Base-by-base conservation (phyloP, 1,140 invertebrate genomes). In the Luehdorfia chinensis region DNA sequence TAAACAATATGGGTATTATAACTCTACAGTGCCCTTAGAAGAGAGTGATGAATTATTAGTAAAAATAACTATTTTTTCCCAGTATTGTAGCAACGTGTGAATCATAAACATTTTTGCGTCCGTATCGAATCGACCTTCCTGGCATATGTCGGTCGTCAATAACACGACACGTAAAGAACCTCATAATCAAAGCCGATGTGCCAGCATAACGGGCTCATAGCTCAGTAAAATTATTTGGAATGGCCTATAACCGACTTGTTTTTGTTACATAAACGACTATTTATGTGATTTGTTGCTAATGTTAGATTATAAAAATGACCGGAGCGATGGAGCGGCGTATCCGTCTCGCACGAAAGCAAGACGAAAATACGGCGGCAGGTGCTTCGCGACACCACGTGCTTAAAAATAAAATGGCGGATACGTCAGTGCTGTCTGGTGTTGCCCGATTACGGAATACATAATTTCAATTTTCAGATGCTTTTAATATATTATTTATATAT, bases 221-320 rank as follows among this genome's bases (percentile, higher is more conserved):
- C 67, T 85, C 76, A 84, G 47, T 60, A 41, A 72, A 78, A 83
- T 84, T 73, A 75, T 69, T 74, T 66, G 54, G 64, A 83, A 83
- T 74, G 62, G 71, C 55, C 79, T 75, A 86, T 84, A 84, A 83
- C 71, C 69, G 59, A 66, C 71, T 77, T 83, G 76, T 83, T 77
- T 77, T 76, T 79, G 59, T 75, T 77, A 77, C 66, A 66, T 60
- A 76, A 76, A 62, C 48, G 70, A 58, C 75, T 65, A 75, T 83
- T 77, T 59, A 50, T 46, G 50, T 79, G 78, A 85, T 83, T 83
- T 85, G 75, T 79, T 59, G 65, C 56, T 68, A 75, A 81, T 78
- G 69, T 56, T 60, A 63, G 59, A 54, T 61, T 72, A 72, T 72
- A 75, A 80, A 74, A 75, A 79, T 77, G 78, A 74, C 64, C 59